A percentile compares a stretch with the other conserved stretches of the same genome.
Evolutionary conservation across 2,113 vertebrate species (phyloP).

Genomic region (Anolis sagrei): DNA sequence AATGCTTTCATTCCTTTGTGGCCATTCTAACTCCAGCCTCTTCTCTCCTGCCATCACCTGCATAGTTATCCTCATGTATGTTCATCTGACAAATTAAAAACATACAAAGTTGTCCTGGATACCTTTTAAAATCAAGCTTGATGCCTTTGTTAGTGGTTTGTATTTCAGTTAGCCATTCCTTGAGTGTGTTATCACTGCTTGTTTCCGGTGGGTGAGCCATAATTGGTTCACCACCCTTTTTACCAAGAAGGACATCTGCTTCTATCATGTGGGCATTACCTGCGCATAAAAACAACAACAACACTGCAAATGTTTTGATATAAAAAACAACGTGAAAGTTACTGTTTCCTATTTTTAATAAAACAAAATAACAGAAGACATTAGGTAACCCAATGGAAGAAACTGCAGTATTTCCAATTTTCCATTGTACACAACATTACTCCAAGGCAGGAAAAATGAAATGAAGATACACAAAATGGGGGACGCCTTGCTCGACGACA

Average conservation of each 20-base stretch:
- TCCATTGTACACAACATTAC: background rate
- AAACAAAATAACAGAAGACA: background rate
- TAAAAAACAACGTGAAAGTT: background rate
- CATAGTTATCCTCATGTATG: too few species aligned
- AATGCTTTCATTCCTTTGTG: too few species aligned
- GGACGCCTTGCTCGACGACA: too few species aligned
- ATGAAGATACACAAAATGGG: too few species aligned
- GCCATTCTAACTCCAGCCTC: too few species aligned
- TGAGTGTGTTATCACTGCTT: slow-evolving; percentile 87
- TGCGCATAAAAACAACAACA: slow-evolving; percentile 52
- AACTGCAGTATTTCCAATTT: background rate
- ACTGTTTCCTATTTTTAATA: background rate
- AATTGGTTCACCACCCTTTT: slow-evolving; percentile 77
- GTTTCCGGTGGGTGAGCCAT: slow-evolving; percentile 94
- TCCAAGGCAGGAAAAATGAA: too few species aligned
- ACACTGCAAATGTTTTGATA: background rate
- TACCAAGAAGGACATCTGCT: slow-evolving; percentile 86
- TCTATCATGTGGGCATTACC: slow-evolving; percentile 91
- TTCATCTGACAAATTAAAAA: background rate
- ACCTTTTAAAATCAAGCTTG: slow-evolving; percentile 98
- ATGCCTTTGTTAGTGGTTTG: slow-evolving; percentile 83
- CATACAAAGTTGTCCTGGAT: slow-evolving; percentile 13
- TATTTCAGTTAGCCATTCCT: slow-evolving; percentile 84
- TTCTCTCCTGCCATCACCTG: too few species aligned
- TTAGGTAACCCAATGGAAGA: background rate